Percentiles rank a stretch among this genome's conserved stretches.
phyloP scores from a whole-genome alignment of 2,113 vertebrate genomes.

The Pristiophorus japonicus region DNA sequence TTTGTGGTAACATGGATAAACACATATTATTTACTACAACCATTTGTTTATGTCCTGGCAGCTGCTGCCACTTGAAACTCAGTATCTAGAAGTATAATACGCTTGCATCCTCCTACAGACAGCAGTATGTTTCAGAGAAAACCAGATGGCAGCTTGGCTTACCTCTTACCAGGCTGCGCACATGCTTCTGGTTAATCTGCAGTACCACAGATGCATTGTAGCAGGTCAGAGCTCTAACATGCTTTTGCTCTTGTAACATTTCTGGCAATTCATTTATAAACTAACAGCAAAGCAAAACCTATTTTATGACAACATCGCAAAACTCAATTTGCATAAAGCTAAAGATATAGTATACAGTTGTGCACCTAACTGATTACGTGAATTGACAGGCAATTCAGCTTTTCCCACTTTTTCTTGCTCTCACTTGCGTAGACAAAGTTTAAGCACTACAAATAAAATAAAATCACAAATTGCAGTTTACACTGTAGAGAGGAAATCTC shows the following conservation, averaged over 20 bases:
- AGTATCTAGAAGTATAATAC: not conserved
- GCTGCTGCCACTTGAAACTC: not conserved
- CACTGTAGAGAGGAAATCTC: constrained; percentile 79
- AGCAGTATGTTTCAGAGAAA: not conserved
- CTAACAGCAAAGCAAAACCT: not conserved
- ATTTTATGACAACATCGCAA: constrained; percentile 13
- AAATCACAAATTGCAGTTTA: constrained; percentile 48
- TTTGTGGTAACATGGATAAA: not conserved
- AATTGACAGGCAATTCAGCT: not conserved
- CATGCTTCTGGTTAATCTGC: not conserved
- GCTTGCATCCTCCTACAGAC: not conserved
- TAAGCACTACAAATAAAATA: not conserved
- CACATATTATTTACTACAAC: not conserved
- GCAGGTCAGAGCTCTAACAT: not conserved
- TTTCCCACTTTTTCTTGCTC: not conserved
- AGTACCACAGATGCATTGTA: not conserved
- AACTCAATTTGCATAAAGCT: not conserved
- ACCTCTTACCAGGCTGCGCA: not conserved
- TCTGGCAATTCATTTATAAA: not conserved
- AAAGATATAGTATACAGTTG: not conserved
- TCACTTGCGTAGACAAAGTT: not conserved
- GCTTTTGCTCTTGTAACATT: constrained; percentile 4
- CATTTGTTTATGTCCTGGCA: not conserved
- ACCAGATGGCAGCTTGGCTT: constrained; percentile 19
- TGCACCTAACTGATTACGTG: not conserved